Conservation (phyloP, 2,797 vertebrate genomes). For the Atherinosoma microstoma region DNA sequence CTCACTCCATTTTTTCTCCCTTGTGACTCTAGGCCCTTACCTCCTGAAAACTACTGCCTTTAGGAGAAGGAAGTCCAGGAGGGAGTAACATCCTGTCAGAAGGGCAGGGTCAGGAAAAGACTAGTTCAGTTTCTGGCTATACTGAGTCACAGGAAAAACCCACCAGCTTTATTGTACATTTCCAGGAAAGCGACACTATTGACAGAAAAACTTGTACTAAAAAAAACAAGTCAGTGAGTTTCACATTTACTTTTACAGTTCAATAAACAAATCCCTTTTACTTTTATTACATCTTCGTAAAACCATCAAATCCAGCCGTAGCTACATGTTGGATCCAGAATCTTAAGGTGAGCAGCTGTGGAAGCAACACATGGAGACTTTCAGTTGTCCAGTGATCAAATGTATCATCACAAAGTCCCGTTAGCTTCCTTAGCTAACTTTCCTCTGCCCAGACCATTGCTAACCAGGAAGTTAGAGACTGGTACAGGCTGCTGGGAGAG, state of each 20-base stretch:
- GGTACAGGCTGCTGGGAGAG: no score
- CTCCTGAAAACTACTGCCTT: slow-evolving; percentile 46
- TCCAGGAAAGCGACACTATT: slow-evolving; percentile 38
- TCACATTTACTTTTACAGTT: not conserved
- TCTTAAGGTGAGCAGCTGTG: no score
- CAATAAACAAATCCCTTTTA: no score
- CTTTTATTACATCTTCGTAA: no score
- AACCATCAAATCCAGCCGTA: no score
- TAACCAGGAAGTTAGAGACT: no score
- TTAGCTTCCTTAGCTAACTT: no score
- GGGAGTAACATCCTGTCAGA: slow-evolving; percentile 57
- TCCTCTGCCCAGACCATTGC: no score
- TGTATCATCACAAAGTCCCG: no score
- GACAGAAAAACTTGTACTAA: not conserved
- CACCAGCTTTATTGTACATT: slow-evolving; percentile 21
- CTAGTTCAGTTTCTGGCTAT: slow-evolving; percentile 30
- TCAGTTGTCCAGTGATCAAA: no score
- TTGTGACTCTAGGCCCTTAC: not conserved
- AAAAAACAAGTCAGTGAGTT: not conserved
- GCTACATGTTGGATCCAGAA: no score
- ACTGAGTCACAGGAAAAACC: slow-evolving; percentile 61
- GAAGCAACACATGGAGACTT: no score
- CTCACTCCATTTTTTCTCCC: slow-evolving; percentile 4
- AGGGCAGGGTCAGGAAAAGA: slow-evolving; percentile 62
- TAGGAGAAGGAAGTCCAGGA: slow-evolving; percentile 50